Base-by-base conservation (phyloP, 2,113 vertebrate genomes). In the Trichechus manatus region DNA sequence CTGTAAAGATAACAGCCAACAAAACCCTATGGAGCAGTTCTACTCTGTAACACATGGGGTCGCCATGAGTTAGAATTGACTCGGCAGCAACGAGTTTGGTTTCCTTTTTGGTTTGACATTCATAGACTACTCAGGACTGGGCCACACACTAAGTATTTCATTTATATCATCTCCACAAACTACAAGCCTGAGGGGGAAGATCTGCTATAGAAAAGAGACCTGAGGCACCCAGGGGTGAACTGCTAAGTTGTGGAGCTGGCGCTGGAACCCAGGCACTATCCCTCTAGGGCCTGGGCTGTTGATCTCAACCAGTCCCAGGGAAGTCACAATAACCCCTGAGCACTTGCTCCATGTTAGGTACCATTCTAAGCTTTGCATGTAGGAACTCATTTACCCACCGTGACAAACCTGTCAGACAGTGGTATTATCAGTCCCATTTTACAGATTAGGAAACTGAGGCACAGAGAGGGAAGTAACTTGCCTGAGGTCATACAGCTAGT, bases 121-220 rank as follows among this genome's bases (percentile, higher is more conserved):
- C 78, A 23, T 33, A 0, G 36, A 10, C 4, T 29, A n/a, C 17
- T 7, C 23, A n/a, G 36, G n/a, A 3, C 53, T 0, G 15, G 17
- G 22, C 36, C 29, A 3, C 5, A 19, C 77, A 1, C 23, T 2
- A 5, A 22, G 39, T 1, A 64, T 42, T n/a, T 13, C 1, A 27
- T 42, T 64, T 4, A 1, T 7, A 17, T 15, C 25, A 5, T 36
- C 29, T 9, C 44, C 42, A 23, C 0, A 0, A n/a, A 31, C 63
- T 47, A 39, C 27, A 13, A 2, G 14, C 33, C 68, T 5, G 33
- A 2, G 25, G 44, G n/a, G n/a, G 20, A 2, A 0, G 0, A 22
- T 82, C 82, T 50, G 75, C 66, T n/a, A 0, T 0, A 39, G 31
- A 44, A 4, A 11, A 63, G 29, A 56, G n/a, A 31, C 53, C 42